Evolutionary conservation across 2,888 invertebrate species (phyloP), one percentile per base, ranked within the genome.

Genomic region (Tachina grossa): DNA sequence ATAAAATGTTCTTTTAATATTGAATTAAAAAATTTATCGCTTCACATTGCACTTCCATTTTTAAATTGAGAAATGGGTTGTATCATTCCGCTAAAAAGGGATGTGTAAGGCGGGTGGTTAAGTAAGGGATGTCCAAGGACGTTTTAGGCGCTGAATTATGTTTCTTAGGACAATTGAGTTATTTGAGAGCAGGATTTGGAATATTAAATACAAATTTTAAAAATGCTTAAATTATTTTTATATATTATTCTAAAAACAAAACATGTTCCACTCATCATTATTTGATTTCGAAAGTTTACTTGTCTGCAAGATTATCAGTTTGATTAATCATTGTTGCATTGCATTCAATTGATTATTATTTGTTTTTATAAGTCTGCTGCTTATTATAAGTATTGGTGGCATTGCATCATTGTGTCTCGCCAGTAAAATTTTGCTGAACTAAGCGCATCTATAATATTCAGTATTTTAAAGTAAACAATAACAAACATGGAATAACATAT

Each of bases 1-100:
- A 90, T 91, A 89, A 91, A 91, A 91, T 89, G 90, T 87, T 89
- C 75, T 87, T 88, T 88, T 90, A 91, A 90, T 90, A 89, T 87
- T 87, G 80, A 84, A 76, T 53, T 87, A 65, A 87, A 87, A 87
- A 78, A 74, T 75, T 63, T 41, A 75, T 71, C 6, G 55, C 45
- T 68, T 45, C 4, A 10, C 22, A 39, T 45, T 45, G n/a, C 53
- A 53, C n/a, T 55, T 65, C 22, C 8, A 22, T 31, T 51, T 19
- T 51, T 6, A 61, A 16, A 14, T 14, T 39, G 31, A 31, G 19
- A 14, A 11, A 6, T 14, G 61, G 55, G 41, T 49, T 65, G 65
- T 2, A 66, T 41, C 1, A 53, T 45, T 19, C 59, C 9, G 1
- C 19, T 9, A 22, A 0, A 39, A 31, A 47, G 55, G 53, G 61